Conservation (phyloP, 2,113 vertebrate species). For the Bettongia penicillata region DNA sequence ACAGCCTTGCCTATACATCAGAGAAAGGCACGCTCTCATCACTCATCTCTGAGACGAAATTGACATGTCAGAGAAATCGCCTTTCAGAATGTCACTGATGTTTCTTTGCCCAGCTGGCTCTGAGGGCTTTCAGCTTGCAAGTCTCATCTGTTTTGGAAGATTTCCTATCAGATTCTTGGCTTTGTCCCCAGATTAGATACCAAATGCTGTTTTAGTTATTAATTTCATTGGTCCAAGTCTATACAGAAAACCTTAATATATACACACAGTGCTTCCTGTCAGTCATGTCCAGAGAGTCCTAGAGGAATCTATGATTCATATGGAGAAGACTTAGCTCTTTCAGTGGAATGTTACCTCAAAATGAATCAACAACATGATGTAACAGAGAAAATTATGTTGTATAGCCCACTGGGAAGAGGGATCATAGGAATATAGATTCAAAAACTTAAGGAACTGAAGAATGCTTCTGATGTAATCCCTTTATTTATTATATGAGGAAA, state of each 20-base stretch:
- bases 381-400: neutral
- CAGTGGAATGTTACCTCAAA: neutral
- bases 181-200: conserved; percentile 68
- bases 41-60: conserved; percentile 58
- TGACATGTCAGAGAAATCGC: conserved; percentile 60
- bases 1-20: conserved; percentile 51
- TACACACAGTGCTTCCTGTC: conserved; percentile 34
- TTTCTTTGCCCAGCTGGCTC: conserved; percentile 48
- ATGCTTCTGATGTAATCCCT: neutral
- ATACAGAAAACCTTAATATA: conserved; percentile 12
- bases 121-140: conserved; percentile 53
- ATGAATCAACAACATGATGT: neutral
- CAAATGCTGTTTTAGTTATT: conserved; percentile 47
- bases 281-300: conserved; percentile 25
- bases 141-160: conserved; percentile 64
- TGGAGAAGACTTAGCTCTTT: neutral
- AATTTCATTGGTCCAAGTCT: conserved; percentile 53
- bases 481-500: neutral
- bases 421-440: neutral
- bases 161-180: conserved; percentile 66
- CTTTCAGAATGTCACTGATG: conserved; percentile 32
- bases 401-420: neutral
- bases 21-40: conserved; percentile 57
- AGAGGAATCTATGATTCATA: neutral
- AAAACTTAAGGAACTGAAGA: neutral